Evolutionary conservation across 2,888 invertebrate species (phyloP).

Genomic region (Matsumyia berberina): DNA sequence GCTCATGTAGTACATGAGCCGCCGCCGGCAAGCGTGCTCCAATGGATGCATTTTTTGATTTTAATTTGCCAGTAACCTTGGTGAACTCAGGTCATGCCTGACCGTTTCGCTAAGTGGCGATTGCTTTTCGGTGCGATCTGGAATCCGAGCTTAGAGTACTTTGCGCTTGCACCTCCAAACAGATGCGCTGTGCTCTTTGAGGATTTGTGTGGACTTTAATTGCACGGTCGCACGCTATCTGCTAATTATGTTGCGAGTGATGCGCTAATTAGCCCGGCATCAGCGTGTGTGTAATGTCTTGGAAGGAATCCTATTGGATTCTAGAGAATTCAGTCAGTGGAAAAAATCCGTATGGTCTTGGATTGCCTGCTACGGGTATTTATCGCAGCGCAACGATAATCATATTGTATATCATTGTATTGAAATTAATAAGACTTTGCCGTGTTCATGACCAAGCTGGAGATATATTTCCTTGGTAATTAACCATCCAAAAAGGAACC

Average conservation of each 20-base stretch:
- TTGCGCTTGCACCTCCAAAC: slow-evolving; percentile 35
- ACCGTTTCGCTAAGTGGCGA: slow-evolving; percentile 74
- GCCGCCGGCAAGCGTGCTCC: slow-evolving; percentile 21
- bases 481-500: background rate
- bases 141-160: slow-evolving; percentile 47
- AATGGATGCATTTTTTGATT: slow-evolving; percentile 61
- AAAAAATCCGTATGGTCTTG: slow-evolving; percentile 41
- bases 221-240: slow-evolving; percentile 73
- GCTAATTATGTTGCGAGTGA: slow-evolving; percentile 71
- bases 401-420: slow-evolving; percentile 42
- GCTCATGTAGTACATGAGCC: slow-evolving; percentile 23
- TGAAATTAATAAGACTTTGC: slow-evolving; percentile 27
- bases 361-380: slow-evolving; percentile 26
- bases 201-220: slow-evolving; percentile 67
- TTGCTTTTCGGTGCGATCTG: slow-evolving; percentile 56
- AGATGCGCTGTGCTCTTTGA: slow-evolving; percentile 53
- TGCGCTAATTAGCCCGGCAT: slow-evolving; percentile 69
- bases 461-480: background rate
- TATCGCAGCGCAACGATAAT: slow-evolving; percentile 54
- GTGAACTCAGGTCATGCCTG: slow-evolving; percentile 76
- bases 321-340: slow-evolving; percentile 66
- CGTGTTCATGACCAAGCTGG: slow-evolving; percentile 4
- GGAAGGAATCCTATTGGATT: slow-evolving; percentile 67
- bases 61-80: slow-evolving; percentile 74
- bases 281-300: slow-evolving; percentile 64